phyloP scores from a whole-genome alignment of 2,113 vertebrate species.

The Dipodomys ordii region DNA sequence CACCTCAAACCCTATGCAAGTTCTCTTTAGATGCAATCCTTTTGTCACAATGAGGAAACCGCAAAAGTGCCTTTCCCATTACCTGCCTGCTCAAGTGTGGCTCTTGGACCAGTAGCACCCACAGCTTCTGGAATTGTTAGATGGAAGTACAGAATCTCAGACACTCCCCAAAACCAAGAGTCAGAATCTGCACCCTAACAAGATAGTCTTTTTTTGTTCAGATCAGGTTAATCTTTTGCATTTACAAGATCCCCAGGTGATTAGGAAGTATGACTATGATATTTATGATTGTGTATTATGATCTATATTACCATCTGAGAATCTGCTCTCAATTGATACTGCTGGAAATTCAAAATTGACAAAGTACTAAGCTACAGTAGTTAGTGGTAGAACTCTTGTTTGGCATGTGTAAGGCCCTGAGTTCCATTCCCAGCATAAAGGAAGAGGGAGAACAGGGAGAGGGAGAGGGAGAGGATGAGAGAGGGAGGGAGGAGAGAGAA shows the following conservation, averaged over 20 bases:
- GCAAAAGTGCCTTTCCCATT: background rate
- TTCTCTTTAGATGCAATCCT: conserved; percentile 32
- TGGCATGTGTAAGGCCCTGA: background rate
- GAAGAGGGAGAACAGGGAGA: too few relatives aligned
- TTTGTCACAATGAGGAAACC: background rate
- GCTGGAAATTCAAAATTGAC: background rate
- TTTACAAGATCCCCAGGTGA: background rate
- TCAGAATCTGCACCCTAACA: background rate
- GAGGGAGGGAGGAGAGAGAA: too few relatives aligned
- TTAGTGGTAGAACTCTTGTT: background rate
- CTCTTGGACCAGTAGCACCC: background rate
- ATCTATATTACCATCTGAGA: background rate
- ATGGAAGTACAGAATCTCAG: background rate
- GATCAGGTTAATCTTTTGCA: too few relatives aligned
- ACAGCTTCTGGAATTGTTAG: background rate
- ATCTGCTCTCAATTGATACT: background rate
- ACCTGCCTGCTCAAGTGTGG: background rate
- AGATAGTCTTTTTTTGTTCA: too few relatives aligned
- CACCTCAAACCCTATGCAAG: background rate
- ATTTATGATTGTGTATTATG: background rate
- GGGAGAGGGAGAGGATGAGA: too few relatives aligned
- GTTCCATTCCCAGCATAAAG: background rate
- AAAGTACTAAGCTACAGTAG: background rate
- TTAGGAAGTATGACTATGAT: background rate
- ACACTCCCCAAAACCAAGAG: background rate